Evolutionary conservation across 2,113 vertebrate genomes (phyloP), one percentile per base, ranked within the genome.

Genomic region (Charadrius vociferus): DNA sequence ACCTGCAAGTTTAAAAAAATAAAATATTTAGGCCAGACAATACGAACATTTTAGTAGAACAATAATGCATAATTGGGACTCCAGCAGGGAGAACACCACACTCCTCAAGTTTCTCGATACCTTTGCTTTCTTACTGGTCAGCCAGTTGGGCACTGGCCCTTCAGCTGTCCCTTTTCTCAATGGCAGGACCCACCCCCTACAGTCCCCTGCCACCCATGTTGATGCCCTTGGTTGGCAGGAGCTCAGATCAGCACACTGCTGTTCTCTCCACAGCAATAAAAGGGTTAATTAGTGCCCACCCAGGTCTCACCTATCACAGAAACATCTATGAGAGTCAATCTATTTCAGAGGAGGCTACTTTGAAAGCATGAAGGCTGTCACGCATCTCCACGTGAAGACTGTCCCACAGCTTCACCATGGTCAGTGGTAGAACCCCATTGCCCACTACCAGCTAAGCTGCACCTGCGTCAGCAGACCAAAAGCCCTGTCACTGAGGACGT

Each of bases 371-470:
- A 47, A 36, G 14, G 32, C 17, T 63, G 36, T 43, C 43, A 37
- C 9, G 0, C 24, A 47, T 15, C 17, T 78, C 30, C 24, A 45
- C 0, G 3, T 19, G 62, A 59, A 77, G 45, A 22, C 27, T 19
- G 17, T 18, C 32, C 26, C 55, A 7, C 0, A 78, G 43, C 9
- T 17, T 41, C 55, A 20, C 6, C 0, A 0, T 3, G 21, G 58
- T 19, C 52, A 7, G 29, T 24, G 49, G 8, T 45, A 14, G 62
- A 81, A 77, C 10, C 9, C 34, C 56, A 63, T 0, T 14, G 39
- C 72, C 52, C 7, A 1, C 1, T 14, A 39, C 21, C 6, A 45
- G 26, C 58, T 36, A 52, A 55, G 9, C 21, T 55, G 21, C 7
- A 7, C 41, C 19, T 23, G 6, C 8, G 2, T 14, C 61, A 32